These are phyloP conservation scores for Limanda limanda DNA, from an alignment of 2,113 vertebrate genomes.

Conservation along the genomic window DNA sequence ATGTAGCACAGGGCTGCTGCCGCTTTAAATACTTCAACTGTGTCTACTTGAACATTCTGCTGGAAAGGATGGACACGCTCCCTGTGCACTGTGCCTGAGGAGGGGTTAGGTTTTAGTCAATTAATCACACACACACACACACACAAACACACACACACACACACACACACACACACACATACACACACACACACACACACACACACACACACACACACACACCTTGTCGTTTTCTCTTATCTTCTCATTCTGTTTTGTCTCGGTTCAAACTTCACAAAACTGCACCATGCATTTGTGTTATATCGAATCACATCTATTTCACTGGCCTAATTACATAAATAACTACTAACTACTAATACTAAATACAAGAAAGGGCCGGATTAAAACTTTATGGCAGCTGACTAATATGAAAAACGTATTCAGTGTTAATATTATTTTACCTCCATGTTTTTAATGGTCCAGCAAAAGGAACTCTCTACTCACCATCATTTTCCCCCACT, in stretches of 20 bases:
- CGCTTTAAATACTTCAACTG: conserved; percentile 46
- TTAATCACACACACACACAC: not conserved
- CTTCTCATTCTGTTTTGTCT: too few species aligned
- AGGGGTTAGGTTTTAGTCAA: not conserved
- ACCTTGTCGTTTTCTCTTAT: too few species aligned
- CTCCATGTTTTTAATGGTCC: too few species aligned
- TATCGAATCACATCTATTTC: too few species aligned
- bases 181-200: not conserved
- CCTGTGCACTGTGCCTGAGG: not conserved
- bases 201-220: not conserved
- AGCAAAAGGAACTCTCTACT: not conserved
- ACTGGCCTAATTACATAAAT: too few species aligned
- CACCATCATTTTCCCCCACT: not conserved
- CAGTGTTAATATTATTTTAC: too few species aligned
- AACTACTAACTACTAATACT: too few species aligned
- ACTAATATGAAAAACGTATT: too few species aligned
- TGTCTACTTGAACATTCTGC: conserved; percentile 66
- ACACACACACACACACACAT: not conserved
- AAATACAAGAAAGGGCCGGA: too few species aligned
- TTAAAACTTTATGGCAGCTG: too few species aligned
- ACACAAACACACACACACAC: not conserved
- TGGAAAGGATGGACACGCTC: conserved; percentile 63
- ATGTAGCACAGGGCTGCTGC: conserved; percentile 24
- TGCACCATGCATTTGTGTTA: too few species aligned
- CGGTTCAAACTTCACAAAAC: too few species aligned